Percentiles rank a stretch among this genome's conserved stretches.
These are phyloP conservation scores for Polydrusus cervinus DNA, from an alignment of 2,888 invertebrate species.

Conservation along the genomic window DNA sequence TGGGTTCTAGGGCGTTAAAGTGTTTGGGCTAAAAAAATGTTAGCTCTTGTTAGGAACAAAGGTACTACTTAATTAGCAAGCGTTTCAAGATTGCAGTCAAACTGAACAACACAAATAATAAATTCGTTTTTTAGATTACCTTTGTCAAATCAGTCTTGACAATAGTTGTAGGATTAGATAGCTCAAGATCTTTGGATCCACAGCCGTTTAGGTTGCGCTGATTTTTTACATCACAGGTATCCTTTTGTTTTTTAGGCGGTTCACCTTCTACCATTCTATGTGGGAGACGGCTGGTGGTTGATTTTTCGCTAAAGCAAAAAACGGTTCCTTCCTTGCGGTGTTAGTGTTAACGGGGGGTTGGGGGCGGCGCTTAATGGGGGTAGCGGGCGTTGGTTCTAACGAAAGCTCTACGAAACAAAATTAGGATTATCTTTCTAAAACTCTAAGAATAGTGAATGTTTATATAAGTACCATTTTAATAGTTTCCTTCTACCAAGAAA, in stretches of 20 bases:
- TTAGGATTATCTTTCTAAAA: background rate
- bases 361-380: slow-evolving; percentile 68
- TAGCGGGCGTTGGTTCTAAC: slow-evolving; percentile 65
- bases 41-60: slow-evolving; percentile 6
- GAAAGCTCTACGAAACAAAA: slow-evolving; percentile 64
- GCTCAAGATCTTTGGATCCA: slow-evolving; percentile 79
- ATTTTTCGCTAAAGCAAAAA: slow-evolving; percentile 48
- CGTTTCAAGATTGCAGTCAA: too few species aligned
- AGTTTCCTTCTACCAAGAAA: too few species aligned
- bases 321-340: slow-evolving; percentile 35
- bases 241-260: slow-evolving; percentile 80
- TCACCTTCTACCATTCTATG: slow-evolving; percentile 95
- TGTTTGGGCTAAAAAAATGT: slow-evolving; percentile 52
- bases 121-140: slow-evolving; percentile 38
- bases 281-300: slow-evolving; percentile 64
- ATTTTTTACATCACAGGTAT: slow-evolving; percentile 92
- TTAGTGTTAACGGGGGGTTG: slow-evolving; percentile 54
- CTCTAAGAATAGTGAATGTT: too few species aligned
- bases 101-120: too few species aligned
- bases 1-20: slow-evolving; percentile 67
- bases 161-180: slow-evolving; percentile 59
- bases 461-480: too few species aligned
- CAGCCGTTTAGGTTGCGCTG: slow-evolving; percentile 86
- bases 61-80: background rate
- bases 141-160: slow-evolving; percentile 51